Conservation (phyloP, 1,140 invertebrate genomes). For the Sweltsa coloradensis region DNA sequence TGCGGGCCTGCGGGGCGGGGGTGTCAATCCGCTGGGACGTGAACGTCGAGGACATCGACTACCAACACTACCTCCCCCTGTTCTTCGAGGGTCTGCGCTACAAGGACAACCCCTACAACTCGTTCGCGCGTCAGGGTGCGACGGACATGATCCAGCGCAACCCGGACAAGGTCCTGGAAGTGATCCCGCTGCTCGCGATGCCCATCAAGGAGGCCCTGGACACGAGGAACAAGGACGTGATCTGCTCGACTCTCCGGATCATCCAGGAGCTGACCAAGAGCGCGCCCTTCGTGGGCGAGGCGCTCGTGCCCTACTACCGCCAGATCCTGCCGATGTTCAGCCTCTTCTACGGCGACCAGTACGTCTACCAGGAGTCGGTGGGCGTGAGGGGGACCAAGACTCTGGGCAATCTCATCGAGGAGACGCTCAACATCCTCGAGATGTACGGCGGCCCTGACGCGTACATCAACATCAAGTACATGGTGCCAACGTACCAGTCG, state of each 20-base stretch:
- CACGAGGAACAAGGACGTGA: slow-evolving; percentile 33
- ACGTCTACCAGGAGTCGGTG: slow-evolving; percentile 41
- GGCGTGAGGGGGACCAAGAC: slow-evolving; percentile 43
- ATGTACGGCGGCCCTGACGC: slow-evolving; percentile 41
- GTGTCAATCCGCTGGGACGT: slow-evolving; percentile 42
- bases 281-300: slow-evolving; percentile 38
- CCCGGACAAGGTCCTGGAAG: slow-evolving; percentile 39
- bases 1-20: slow-evolving; percentile 37
- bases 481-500: slow-evolving; percentile 48
- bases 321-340: slow-evolving; percentile 44
- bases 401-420: slow-evolving; percentile 39
- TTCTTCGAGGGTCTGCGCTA: slow-evolving; percentile 47
- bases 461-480: slow-evolving; percentile 50
- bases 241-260: slow-evolving; percentile 39
- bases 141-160: slow-evolving; percentile 41
- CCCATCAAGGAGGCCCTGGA: slow-evolving; percentile 45
- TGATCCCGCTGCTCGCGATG: slow-evolving; percentile 42
- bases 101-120: slow-evolving; percentile 41
- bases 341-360: slow-evolving; percentile 42
- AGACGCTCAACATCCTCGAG: slow-evolving; percentile 43
- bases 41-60: slow-evolving; percentile 41
- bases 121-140: slow-evolving; percentile 42
- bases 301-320: slow-evolving; percentile 44
- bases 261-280: slow-evolving; percentile 40
- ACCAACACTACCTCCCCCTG: slow-evolving; percentile 43